These are phyloP conservation scores for Garrulus glandarius DNA, from an alignment of 2,797 vertebrate genomes.

Conservation along the genomic window DNA sequence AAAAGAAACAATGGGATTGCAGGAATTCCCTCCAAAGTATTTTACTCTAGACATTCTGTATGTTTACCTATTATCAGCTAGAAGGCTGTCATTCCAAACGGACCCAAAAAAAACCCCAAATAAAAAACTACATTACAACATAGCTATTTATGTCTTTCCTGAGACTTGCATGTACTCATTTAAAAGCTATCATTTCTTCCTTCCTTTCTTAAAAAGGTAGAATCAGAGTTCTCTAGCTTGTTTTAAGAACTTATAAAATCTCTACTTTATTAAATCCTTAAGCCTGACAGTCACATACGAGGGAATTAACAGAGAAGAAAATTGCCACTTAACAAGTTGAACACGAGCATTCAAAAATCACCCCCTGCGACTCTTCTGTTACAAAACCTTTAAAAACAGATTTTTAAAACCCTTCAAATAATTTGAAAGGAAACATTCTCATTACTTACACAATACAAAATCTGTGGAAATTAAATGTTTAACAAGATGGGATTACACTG, in stretches of 20 bases:
- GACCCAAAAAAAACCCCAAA: background rate
- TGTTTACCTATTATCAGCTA: background rate
- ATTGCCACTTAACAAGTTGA: slow-evolving; percentile 29
- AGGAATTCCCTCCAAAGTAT: background rate
- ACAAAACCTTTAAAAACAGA: slow-evolving; percentile 44
- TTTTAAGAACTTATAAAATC: slow-evolving; percentile 38
- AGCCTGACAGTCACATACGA: slow-evolving; percentile 3
- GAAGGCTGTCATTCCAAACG: background rate
- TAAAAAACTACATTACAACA: background rate
- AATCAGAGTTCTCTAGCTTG: background rate
- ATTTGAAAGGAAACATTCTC: slow-evolving; percentile 27
- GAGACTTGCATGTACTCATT: background rate
- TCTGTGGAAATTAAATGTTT: slow-evolving; percentile 61
- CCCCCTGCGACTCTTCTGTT: slow-evolving; percentile 21
- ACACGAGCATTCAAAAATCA: background rate
- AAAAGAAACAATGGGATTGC: background rate
- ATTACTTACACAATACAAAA: slow-evolving; percentile 49
- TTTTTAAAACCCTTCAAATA: slow-evolving; percentile 40
- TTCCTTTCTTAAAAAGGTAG: background rate
- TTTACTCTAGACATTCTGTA: background rate
- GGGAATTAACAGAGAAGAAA: slow-evolving; percentile 42
- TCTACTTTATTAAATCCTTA: slow-evolving; percentile 30
- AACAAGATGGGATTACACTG: slow-evolving; percentile 56
- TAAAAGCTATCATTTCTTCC: slow-evolving; percentile 44
- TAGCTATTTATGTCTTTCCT: background rate